Conservation (phyloP, 2,113 vertebrate species). For the Phylloscopus trochiloides region DNA sequence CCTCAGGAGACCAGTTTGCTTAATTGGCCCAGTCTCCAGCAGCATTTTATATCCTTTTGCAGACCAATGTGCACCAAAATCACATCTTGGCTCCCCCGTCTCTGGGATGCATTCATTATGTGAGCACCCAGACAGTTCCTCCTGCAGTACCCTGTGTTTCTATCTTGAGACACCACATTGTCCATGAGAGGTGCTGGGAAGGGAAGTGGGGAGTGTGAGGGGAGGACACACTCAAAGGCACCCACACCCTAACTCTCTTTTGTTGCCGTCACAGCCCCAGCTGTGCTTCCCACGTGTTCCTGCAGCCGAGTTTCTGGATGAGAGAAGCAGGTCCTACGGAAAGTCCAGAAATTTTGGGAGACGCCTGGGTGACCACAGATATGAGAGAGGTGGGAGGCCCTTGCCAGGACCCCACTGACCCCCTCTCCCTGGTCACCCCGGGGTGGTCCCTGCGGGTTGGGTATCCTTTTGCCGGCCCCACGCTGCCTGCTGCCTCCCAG, state of each 20-base stretch:
- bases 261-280: background rate
- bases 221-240: background rate
- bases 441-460: accelerated
- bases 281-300: background rate
- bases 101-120: background rate
- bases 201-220: background rate
- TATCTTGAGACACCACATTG: background rate
- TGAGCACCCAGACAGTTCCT: background rate
- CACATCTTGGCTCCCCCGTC: background rate
- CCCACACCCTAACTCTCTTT: background rate
- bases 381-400: accelerated
- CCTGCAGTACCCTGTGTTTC: background rate
- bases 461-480: background rate
- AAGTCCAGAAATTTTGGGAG: conserved; percentile 46
- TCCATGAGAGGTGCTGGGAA: background rate
- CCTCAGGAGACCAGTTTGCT: background rate
- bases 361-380: background rate
- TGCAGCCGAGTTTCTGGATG: background rate
- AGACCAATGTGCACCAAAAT: background rate
- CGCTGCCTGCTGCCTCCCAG: accelerated
- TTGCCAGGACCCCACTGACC: accelerated
- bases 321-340: background rate
- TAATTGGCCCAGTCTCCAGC: background rate
- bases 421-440: accelerated
- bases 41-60: background rate